Evolutionary conservation across 2,797 vertebrate species (phyloP).

Genomic region (Anguilla marmorata): DNA sequence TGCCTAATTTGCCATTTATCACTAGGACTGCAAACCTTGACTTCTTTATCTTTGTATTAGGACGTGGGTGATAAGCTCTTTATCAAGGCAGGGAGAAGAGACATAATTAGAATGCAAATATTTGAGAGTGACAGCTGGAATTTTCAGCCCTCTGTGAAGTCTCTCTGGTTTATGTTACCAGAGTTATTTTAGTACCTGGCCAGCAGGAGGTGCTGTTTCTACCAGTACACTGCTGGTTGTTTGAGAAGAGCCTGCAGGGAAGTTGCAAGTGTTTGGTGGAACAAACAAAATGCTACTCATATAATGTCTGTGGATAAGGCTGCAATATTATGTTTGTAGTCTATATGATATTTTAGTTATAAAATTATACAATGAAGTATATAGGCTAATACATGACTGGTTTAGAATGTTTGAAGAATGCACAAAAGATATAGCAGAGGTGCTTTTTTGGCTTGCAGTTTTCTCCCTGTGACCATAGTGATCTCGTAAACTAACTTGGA

Average conservation of each 20-base stretch:
- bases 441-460: background rate
- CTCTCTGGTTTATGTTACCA: background rate
- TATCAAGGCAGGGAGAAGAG: slow-evolving; percentile 33
- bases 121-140: background rate
- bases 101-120: slow-evolving; percentile 44
- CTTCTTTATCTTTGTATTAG: slow-evolving; percentile 22
- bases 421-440: background rate
- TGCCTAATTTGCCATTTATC: slow-evolving; percentile 26
- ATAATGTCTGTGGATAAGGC: background rate
- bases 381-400: background rate
- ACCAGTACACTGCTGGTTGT: background rate
- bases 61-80: slow-evolving; percentile 31
- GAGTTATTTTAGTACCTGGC: background rate
- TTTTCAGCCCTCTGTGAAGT: background rate
- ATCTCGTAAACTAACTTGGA: background rate
- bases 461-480: background rate
- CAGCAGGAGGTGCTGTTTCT: background rate
- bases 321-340: background rate
- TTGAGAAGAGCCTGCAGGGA: background rate
- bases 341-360: background rate
- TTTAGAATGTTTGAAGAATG: background rate
- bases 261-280: background rate
- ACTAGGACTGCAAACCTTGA: background rate
- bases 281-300: background rate
- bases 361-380: background rate